These are phyloP conservation scores for Chironex yamaguchii DNA, from an alignment of 30 jellyfish, hydroid and myxozoan genomes.

Conservation along the genomic window DNA sequence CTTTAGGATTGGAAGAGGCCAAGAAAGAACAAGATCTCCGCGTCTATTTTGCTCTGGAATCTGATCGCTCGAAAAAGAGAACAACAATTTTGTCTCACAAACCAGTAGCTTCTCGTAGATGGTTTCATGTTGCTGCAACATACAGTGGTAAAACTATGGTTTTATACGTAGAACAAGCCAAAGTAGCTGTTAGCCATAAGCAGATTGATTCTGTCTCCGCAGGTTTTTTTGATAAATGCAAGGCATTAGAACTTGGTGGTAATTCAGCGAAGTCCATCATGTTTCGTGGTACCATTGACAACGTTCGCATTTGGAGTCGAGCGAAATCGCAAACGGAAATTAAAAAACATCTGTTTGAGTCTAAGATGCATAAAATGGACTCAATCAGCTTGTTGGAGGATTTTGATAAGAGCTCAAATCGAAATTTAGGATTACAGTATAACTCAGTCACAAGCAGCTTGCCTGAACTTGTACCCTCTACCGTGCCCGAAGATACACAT, in stretches of 20 bases:
- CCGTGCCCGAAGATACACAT: constrained; percentile 56
- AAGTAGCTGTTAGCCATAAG: constrained; percentile 76
- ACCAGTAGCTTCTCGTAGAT: constrained; percentile 29
- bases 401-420: constrained; percentile 29
- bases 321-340: constrained; percentile 80
- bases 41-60: constrained; percentile 61
- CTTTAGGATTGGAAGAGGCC: constrained; percentile 53
- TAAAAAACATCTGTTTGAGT: constrained; percentile 8
- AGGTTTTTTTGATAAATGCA: constrained; percentile 42
- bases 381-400: constrained; percentile 46
- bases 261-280: constrained; percentile 50
- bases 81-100: constrained; percentile 37
- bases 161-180: constrained; percentile 80
- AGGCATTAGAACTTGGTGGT: constrained; percentile 84
- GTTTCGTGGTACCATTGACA: constrained; percentile 84
- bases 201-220: constrained; percentile 69
- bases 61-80: constrained; percentile 35
- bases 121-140: constrained; percentile 89
- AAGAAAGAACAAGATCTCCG: constrained; percentile 42
- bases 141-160: constrained; percentile 76
- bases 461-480: constrained; percentile 55
- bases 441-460: constrained; percentile 35
- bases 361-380: not conserved
- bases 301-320: constrained; percentile 67
- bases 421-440: constrained; percentile 17